Conservation (phyloP, 2,113 vertebrate genomes). For the Cyprichromis sp. region DNA sequence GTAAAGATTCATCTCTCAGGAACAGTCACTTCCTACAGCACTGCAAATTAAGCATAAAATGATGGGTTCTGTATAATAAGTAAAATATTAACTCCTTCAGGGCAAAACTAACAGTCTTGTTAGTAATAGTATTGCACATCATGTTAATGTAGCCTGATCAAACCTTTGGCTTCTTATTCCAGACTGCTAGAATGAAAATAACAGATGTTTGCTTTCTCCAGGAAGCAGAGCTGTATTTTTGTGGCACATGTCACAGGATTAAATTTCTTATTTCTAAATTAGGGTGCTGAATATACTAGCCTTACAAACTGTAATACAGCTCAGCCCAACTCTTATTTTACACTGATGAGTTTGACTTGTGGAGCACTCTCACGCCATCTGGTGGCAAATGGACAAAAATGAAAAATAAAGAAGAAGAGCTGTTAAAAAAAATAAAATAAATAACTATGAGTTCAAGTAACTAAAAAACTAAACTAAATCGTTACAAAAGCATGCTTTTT, state of each 20-base stretch:
- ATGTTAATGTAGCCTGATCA: background rate
- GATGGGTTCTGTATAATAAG: background rate
- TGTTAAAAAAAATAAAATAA: fast-evolving
- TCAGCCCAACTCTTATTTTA: background rate
- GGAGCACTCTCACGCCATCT: slow-evolving; percentile 28
- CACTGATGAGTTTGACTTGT: background rate
- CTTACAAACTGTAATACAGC: background rate
- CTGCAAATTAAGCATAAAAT: background rate
- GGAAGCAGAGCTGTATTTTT: background rate
- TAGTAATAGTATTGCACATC: background rate
- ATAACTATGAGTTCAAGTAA: background rate
- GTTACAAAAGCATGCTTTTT: background rate
- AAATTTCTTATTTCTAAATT: background rate
- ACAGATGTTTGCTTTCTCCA: background rate
- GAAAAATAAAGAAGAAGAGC: background rate
- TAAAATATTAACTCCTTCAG: background rate
- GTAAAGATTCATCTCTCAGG: background rate
- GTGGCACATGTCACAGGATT: background rate
- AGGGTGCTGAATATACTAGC: background rate
- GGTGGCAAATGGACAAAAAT: background rate
- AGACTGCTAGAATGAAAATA: background rate
- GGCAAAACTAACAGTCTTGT: background rate
- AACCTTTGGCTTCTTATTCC: background rate
- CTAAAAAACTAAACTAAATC: background rate
- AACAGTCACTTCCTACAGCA: background rate